Evolutionary conservation across 30 jellyfish, hydroid and myxozoan species (phyloP).

Genomic region (Cassiopea andromeda): DNA sequence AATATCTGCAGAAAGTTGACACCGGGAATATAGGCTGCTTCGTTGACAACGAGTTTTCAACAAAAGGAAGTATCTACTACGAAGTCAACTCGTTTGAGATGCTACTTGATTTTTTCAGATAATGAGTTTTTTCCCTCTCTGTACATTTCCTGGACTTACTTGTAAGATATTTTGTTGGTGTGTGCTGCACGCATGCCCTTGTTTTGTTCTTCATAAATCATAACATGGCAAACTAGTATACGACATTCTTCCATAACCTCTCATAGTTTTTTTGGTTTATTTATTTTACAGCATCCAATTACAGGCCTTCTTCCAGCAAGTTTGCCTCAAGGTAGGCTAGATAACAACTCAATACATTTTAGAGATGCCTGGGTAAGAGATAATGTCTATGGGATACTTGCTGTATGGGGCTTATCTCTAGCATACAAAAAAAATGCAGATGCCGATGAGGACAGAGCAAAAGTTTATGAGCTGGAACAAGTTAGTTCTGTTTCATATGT

Average conservation of each 20-base stretch:
- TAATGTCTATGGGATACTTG: constrained; percentile 97
- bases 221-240: too few species aligned
- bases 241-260: neutral
- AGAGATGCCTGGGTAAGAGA: constrained; percentile 99
- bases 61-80: too few species aligned
- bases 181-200: too few species aligned
- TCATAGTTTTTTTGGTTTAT: neutral
- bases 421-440: constrained; percentile 95
- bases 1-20: too few species aligned
- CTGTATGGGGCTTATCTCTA: constrained; percentile 96
- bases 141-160: too few species aligned
- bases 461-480: constrained; percentile 94
- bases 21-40: too few species aligned
- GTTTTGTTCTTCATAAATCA: too few species aligned
- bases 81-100: too few species aligned
- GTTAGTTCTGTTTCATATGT: constrained; percentile 15
- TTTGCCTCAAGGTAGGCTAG: constrained; percentile 82
- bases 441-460: constrained; percentile 91
- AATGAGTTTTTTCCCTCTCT: too few species aligned
- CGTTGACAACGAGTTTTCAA: too few species aligned
- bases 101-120: too few species aligned
- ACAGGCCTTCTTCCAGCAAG: constrained; percentile 99
- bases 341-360: constrained; percentile 51
- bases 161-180: too few species aligned
- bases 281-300: constrained; percentile 87